These are phyloP conservation scores for Dallia pectoralis DNA, from an alignment of 2,797 vertebrate species.

Conservation along the genomic window DNA sequence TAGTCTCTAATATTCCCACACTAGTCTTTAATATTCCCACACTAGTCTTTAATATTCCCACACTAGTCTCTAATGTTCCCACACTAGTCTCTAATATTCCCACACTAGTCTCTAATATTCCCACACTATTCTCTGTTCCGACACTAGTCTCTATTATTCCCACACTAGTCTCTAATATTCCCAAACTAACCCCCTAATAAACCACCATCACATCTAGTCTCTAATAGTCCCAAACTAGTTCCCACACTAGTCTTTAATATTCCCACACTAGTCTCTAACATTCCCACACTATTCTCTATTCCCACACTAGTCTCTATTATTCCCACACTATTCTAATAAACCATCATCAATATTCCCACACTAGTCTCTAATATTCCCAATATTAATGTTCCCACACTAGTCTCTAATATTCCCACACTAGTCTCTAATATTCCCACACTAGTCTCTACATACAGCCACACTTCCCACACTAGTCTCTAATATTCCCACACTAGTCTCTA, in stretches of 20 bases:
- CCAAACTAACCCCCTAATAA: neutral
- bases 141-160: neutral
- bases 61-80: neutral
- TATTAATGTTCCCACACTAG: neutral
- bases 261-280: no score
- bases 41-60: neutral
- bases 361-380: neutral
- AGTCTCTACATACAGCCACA: no score
- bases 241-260: neutral
- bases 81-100: neutral
- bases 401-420: no score
- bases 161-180: no score
- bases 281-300: neutral
- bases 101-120: no score
- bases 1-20: neutral
- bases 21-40: no score
- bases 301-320: neutral
- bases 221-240: no score
- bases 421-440: neutral
- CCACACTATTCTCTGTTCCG: neutral
- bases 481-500: no score
- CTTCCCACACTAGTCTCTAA: neutral
- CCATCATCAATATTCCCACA: neutral
- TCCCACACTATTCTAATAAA: no score
- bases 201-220: no score